Percentiles rank a stretch among this genome's conserved stretches.
phyloP scores from a whole-genome alignment of 2,888 invertebrate species.

The Emesis castigata region DNA sequence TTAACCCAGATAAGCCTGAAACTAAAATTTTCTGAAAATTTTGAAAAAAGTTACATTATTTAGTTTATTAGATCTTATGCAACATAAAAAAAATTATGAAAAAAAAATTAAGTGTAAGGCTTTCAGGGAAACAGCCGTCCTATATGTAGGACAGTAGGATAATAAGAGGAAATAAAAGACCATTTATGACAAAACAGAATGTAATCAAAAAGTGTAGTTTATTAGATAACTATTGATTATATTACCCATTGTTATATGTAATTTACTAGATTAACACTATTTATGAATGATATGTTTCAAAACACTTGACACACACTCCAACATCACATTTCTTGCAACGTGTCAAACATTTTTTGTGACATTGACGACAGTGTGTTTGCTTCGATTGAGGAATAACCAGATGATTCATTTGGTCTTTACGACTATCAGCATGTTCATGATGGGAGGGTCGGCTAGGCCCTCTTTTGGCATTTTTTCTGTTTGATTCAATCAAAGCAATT shows the following conservation, averaged over 20 bases:
- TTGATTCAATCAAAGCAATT: slow-evolving; percentile 44
- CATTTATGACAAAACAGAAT: slow-evolving; percentile 50
- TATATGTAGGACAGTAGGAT: slow-evolving; percentile 17
- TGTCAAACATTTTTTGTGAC: slow-evolving; percentile 66
- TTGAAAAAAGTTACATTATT: too few relatives aligned
- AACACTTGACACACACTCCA: slow-evolving; percentile 65
- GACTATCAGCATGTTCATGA: slow-evolving; percentile 65
- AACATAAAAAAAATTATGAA: too few relatives aligned
- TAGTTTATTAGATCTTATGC: too few relatives aligned
- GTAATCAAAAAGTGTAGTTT: slow-evolving; percentile 64
- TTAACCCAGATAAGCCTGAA: too few relatives aligned
- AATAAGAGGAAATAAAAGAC: slow-evolving; percentile 38
- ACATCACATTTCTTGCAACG: slow-evolving; percentile 64
- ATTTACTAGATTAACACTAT: slow-evolving; percentile 55
- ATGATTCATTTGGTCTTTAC: slow-evolving; percentile 63
- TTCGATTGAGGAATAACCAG: slow-evolving; percentile 50
- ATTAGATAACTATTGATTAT: slow-evolving; percentile 59
- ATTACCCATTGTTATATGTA: slow-evolving; percentile 54
- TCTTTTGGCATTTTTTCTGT: slow-evolving; percentile 52
- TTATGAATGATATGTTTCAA: slow-evolving; percentile 61
- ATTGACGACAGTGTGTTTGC: slow-evolving; percentile 56
- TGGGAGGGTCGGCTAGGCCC: slow-evolving; percentile 19
- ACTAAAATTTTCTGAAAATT: too few relatives aligned
- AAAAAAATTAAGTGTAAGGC: too few relatives aligned
- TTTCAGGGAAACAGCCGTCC: too few relatives aligned